Percentiles rank a stretch among this genome's conserved stretches.
These are phyloP conservation scores for Eulithis testata DNA, from an alignment of 2,888 invertebrate genomes.

Conservation along the genomic window DNA sequence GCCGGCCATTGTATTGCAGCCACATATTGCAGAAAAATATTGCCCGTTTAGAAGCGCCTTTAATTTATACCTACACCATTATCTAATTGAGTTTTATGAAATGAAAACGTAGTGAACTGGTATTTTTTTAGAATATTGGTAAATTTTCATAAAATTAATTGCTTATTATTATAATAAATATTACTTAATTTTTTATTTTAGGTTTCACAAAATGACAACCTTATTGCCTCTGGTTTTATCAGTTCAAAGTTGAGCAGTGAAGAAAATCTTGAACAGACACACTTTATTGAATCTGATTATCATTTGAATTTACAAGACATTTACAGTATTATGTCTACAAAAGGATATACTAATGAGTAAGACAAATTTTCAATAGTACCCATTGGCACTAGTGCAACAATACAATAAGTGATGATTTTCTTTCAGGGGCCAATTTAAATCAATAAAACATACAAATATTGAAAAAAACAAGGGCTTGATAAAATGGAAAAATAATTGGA, in stretches of 20 bases:
- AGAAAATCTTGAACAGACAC: background rate
- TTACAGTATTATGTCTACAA: slow-evolving; percentile 24
- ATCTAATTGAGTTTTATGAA: too few species aligned
- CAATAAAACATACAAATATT: background rate
- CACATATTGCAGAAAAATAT: too few species aligned
- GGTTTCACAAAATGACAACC: slow-evolving; percentile 10
- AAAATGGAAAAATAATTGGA: background rate
- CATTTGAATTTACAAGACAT: slow-evolving; percentile 27
- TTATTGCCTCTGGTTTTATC: slow-evolving; percentile 25
- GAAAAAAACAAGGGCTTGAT: background rate
- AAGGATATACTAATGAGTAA: slow-evolving; percentile 32
- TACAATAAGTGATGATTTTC: background rate
- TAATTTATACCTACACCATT: too few species aligned
- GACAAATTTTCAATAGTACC: background rate
- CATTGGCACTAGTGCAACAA: too few species aligned
- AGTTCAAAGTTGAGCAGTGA: background rate
- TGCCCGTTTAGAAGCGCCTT: too few species aligned
- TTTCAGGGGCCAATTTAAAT: background rate
- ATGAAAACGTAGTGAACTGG: too few species aligned
- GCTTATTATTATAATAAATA: too few species aligned
- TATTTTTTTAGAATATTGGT: too few species aligned
- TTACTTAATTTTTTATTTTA: slow-evolving; percentile 5
- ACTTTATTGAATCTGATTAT: slow-evolving; percentile 14
- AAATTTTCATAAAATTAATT: too few species aligned
- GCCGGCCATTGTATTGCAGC: too few species aligned